These are phyloP conservation scores for Brachionus plicatilis DNA, from an alignment of 1,140 invertebrate species.

Conservation along the genomic window DNA sequence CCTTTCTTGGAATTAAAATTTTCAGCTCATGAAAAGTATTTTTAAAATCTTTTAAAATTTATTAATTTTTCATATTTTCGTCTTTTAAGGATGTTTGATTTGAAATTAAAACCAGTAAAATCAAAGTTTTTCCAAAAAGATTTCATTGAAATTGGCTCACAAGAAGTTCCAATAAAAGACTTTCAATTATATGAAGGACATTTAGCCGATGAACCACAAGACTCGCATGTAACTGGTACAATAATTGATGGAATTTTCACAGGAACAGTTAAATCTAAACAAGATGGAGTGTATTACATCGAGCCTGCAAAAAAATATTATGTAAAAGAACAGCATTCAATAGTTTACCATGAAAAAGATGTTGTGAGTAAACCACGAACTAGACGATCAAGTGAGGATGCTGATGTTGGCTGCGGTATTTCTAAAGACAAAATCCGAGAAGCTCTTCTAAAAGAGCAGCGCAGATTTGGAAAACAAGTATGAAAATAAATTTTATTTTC, in stretches of 20 bases:
- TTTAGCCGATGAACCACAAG: slow-evolving; percentile 3
- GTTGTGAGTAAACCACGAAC: not conserved
- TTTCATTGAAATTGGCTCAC: not conserved
- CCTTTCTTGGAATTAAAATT: not conserved
- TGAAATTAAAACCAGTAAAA: slow-evolving; percentile 5
- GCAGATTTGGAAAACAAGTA: not conserved
- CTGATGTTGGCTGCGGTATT: not conserved
- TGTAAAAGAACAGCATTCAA: not conserved
- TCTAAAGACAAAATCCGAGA: not conserved
- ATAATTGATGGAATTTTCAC: slow-evolving; percentile 25
- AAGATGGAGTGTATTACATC: slow-evolving; percentile 7
- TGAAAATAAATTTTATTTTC: not conserved
- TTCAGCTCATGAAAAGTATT: slow-evolving; percentile 8
- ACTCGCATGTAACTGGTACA: slow-evolving; percentile 5
- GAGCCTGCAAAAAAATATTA: not conserved
- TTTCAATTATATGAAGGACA: slow-evolving; percentile 20
- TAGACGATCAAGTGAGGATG: not conserved
- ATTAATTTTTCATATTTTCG: not conserved
- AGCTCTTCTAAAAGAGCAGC: not conserved
- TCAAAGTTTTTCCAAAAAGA: not conserved
- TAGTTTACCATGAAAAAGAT: slow-evolving; percentile 31
- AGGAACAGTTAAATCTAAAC: slow-evolving; percentile 9
- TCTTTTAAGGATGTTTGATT: not conserved
- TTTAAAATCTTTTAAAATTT: not conserved
- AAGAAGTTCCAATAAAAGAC: not conserved